Evolutionary conservation across 2,797 vertebrate genomes (phyloP).

Genomic region (Remorina albescens): DNA sequence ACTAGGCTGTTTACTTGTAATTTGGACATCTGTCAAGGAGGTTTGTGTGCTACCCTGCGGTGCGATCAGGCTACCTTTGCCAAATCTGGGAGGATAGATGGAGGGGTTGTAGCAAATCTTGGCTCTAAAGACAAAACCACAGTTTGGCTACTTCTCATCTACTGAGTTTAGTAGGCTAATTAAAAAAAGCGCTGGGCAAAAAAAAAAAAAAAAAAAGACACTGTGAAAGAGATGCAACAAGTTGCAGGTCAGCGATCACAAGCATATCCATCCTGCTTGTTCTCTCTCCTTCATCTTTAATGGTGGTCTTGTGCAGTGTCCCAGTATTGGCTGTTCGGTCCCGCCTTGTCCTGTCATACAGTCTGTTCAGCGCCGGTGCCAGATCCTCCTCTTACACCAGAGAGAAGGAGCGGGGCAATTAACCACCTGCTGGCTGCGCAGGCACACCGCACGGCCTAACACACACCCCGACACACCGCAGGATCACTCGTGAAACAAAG

Average conservation of each 20-base stretch:
- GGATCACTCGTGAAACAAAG: constrained; percentile 22
- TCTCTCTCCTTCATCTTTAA: constrained; percentile 34
- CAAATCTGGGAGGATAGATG: constrained; percentile 75
- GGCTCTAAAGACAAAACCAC: constrained; percentile 57
- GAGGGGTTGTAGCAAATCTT: constrained; percentile 54
- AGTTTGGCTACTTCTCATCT: constrained; percentile 55
- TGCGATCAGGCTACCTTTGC: constrained; percentile 73
- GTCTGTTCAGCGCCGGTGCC: constrained; percentile 58
- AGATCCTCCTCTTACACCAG: constrained; percentile 49
- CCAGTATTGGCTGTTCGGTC: constrained; percentile 38
- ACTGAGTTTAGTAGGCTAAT: constrained; percentile 56
- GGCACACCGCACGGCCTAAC: constrained; percentile 23
- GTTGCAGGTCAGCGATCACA: constrained; percentile 41
- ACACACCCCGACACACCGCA: constrained; percentile 43
- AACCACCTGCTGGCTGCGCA: constrained; percentile 68
- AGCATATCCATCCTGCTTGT: constrained; percentile 34
- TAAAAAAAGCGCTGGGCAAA: constrained; percentile 51
- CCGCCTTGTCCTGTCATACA: constrained; percentile 50
- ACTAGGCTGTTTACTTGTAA: constrained; percentile 78
- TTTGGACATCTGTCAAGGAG: constrained; percentile 83
- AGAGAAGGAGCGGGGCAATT: constrained; percentile 60
- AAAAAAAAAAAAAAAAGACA: constrained; percentile 47
- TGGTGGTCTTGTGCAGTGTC: constrained; percentile 34
- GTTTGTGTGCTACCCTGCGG: constrained; percentile 72
- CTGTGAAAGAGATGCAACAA: constrained; percentile 33